Conservation (phyloP, 2,113 vertebrate species). For the Glaucidium brasilianum region DNA sequence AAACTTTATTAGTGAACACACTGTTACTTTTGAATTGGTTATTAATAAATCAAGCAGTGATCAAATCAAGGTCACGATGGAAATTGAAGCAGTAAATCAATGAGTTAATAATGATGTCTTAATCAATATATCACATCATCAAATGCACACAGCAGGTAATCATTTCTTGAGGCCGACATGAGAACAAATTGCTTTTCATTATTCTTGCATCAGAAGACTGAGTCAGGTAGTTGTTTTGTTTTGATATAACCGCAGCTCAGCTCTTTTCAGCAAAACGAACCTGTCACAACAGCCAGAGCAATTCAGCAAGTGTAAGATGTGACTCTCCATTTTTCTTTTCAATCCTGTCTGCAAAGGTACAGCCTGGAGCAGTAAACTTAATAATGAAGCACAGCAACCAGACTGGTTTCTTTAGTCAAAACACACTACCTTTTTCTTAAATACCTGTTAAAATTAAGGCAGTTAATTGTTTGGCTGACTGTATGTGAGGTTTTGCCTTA, state of each 20-base stretch:
- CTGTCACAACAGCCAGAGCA: not conserved
- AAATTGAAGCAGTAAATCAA: conserved; percentile 23
- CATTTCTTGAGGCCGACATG: not conserved
- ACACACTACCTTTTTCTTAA: not conserved
- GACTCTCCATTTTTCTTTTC: not conserved
- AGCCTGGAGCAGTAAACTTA: not conserved
- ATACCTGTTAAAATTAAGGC: not conserved
- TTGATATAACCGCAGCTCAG: not conserved
- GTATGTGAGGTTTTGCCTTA: not conserved
- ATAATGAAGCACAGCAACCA: not conserved
- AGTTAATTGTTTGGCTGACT: not conserved
- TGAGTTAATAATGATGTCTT: conserved; percentile 42
- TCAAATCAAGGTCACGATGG: conserved; percentile 40
- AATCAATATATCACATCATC: conserved; percentile 34
- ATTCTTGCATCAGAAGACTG: conserved; percentile 12
- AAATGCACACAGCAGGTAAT: conserved; percentile 13
- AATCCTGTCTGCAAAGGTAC: not conserved
- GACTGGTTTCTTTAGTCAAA: not conserved
- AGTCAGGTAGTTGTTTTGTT: conserved; percentile 3
- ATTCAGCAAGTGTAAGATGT: not conserved
- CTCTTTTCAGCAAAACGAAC: not conserved
- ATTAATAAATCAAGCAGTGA: conserved; percentile 18
- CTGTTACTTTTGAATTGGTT: conserved; percentile 27
- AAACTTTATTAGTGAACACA: conserved; percentile 7
- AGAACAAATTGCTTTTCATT: conserved; percentile 53